phyloP scores from a whole-genome alignment of 2,797 vertebrate species.

The Siniperca obscura region DNA sequence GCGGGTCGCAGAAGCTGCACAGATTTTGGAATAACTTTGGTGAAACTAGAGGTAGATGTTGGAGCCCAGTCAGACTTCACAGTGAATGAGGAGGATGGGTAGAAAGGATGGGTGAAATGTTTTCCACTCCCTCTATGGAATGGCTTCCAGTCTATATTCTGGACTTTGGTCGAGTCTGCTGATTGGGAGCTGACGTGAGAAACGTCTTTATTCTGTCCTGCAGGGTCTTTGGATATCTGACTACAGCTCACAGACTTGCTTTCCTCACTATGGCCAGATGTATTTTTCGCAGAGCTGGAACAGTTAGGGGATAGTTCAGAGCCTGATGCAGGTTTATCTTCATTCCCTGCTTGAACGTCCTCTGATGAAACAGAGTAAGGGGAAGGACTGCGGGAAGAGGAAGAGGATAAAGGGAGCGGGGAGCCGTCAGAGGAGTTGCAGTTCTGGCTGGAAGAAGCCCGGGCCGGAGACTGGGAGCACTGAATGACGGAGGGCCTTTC shows the following conservation, averaged over 20 bases:
- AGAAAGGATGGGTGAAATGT: conserved; percentile 44
- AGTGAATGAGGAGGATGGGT: conserved; percentile 27
- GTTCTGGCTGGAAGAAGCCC: conserved; percentile 60
- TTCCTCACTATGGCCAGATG: conserved; percentile 45
- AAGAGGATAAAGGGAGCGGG: conserved; percentile 72
- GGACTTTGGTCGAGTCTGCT: conserved; percentile 53
- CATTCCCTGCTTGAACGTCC: conserved; percentile 66
- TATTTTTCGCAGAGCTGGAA: conserved; percentile 45
- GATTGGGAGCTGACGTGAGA: conserved; percentile 42
- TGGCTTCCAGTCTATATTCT: conserved; percentile 74
- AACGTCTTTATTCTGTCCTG: conserved; percentile 58
- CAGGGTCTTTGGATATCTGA: conserved; percentile 62
- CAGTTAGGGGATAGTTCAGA: conserved; percentile 43
- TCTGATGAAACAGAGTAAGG: conserved; percentile 82
- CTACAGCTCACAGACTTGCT: conserved; percentile 62
- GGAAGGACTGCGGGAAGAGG: conserved; percentile 82
- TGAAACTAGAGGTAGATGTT: conserved; percentile 79
- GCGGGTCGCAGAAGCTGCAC: conserved; percentile 73
- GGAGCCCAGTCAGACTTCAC: conserved; percentile 83
- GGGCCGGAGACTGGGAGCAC: conserved; percentile 74
- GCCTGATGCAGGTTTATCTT: conserved; percentile 60
- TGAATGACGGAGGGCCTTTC: conserved; percentile 76
- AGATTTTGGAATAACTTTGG: conserved; percentile 81
- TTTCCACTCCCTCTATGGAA: conserved; percentile 55
- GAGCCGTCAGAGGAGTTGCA: conserved; percentile 80